Conservation (phyloP, 2,113 vertebrate species). For the Verasper variegatus region DNA sequence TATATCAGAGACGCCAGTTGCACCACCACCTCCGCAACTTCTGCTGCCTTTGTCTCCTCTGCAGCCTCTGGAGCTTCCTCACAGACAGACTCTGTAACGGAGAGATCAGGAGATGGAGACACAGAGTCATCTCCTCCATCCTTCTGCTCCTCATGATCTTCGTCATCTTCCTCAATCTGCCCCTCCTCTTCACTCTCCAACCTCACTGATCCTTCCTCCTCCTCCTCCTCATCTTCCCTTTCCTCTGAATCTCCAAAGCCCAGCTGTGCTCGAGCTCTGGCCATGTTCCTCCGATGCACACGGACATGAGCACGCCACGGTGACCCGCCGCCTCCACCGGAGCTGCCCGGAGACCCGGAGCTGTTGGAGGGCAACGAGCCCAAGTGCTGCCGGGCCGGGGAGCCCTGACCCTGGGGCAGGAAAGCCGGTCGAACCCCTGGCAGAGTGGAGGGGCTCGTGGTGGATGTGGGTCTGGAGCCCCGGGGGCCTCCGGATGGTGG, state of each 20-base stretch:
- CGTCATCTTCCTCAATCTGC: constrained; percentile 19
- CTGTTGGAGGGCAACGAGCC: constrained; percentile 43
- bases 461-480: constrained; percentile 12
- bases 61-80: constrained; percentile 69
- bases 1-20: constrained; percentile 85
- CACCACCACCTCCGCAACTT: constrained; percentile 81
- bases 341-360: constrained; percentile 64
- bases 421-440: constrained; percentile 72
- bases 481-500: constrained; percentile 82
- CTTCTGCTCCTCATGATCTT: constrained; percentile 54
- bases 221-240: constrained; percentile 50
- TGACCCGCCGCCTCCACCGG: constrained; percentile 85
- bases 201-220: constrained; percentile 1
- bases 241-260: constrained; percentile 88
- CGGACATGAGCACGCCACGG: constrained; percentile 93
- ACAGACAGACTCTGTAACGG: constrained; percentile 3
- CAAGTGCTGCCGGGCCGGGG: constrained; percentile 46
- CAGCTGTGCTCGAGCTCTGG: constrained; percentile 86
- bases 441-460: not conserved
- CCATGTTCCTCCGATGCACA: constrained; percentile 88
- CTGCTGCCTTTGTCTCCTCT: constrained; percentile 37
- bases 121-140: constrained; percentile 18
- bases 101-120: constrained; percentile 24
- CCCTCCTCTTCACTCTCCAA: constrained; percentile 31
- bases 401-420: constrained; percentile 64